Evolutionary conservation across 2,797 vertebrate genomes (phyloP), one percentile per base, ranked within the genome.

Genomic region (Bufotes viridis): DNA sequence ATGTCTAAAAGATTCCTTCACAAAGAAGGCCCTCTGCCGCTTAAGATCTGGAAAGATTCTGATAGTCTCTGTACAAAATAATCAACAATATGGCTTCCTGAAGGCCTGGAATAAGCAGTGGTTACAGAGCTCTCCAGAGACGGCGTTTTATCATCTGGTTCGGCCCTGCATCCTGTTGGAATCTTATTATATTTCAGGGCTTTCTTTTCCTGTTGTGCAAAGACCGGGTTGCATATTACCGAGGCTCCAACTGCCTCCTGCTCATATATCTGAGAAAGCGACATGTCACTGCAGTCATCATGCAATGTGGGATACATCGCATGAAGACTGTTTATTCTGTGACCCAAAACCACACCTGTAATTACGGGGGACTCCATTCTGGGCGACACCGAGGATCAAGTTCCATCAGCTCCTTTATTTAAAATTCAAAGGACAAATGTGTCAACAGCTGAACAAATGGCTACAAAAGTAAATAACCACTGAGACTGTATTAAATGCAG

Each of bases 101-200:
- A 82, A 82, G 29, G 29, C 42, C 10, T 22, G 12, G 55, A 51
- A 69, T 55, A 51, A 18, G 42, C 26, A 8, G 3, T 53, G 14
- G 8, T 61, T 84, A 22, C 24, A 75, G 22, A 79, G 6, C 24
- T 26, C 69, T 87, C 76, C 83, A 70, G 78, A 81, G 85, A 80
- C 17, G 2, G 13, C 22, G 22, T 22, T 82, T 58, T 42, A 87
- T 78, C 26, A 26, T 18, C n/a, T 55, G n/a, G 42, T 34, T 70
- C 57, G 63, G 61, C 29, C 67, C 57, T 85, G 67, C 51, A 79
- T 84, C 61, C 42, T 53, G 57, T 57, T 24, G 29, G 53, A 80
- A 34, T 75, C 26, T 61, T 58, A 51, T 53, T 76, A 12, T 61
- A 80, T 81, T 88, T 82, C 78, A 53, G 15, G 42, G 70, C 81